These are phyloP conservation scores for Nemurella pictetii DNA, from an alignment of 2,888 invertebrate species.

Conservation along the genomic window DNA sequence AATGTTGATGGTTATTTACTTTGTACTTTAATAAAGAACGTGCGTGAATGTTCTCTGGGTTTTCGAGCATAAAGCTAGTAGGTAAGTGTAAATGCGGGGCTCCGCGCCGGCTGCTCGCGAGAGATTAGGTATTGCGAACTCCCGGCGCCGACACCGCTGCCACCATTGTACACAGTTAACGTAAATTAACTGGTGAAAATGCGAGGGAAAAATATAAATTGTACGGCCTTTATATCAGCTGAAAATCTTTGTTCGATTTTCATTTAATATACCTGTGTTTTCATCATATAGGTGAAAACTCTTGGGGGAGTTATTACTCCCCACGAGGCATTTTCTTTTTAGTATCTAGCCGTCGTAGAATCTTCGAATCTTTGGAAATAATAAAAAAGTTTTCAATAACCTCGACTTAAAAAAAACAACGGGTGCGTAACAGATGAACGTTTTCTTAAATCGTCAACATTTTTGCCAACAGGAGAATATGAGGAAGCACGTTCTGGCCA, in stretches of 20 bases:
- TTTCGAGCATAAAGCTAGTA: constrained; percentile 1
- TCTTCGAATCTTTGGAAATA: background rate
- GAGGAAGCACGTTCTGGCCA: constrained; percentile 81
- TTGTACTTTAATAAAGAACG: constrained; percentile 48
- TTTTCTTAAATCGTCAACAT: background rate
- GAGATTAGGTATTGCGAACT: constrained; percentile 13
- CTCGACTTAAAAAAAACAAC: background rate
- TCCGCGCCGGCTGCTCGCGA: background rate
- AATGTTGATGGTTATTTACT: constrained; percentile 41
- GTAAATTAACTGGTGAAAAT: constrained; percentile 26
- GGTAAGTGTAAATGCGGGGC: background rate
- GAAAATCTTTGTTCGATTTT: background rate
- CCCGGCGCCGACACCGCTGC: constrained; percentile 11
- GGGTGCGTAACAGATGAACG: background rate
- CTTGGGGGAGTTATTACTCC: background rate
- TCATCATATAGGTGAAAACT: background rate
- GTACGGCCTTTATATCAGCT: background rate
- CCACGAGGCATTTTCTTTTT: background rate
- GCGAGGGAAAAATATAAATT: background rate
- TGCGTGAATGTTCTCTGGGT: constrained; percentile 42
- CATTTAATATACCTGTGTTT: background rate
- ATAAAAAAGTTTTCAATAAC: no score
- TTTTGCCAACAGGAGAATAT: constrained; percentile 72
- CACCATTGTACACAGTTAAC: constrained; percentile 9
- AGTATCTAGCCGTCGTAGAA: background rate